A percentile compares a stretch with the other conserved stretches of the same genome.
These are phyloP conservation scores for Helicolenus hilgendorfi DNA, from an alignment of 2,797 vertebrate genomes.

Conservation along the genomic window DNA sequence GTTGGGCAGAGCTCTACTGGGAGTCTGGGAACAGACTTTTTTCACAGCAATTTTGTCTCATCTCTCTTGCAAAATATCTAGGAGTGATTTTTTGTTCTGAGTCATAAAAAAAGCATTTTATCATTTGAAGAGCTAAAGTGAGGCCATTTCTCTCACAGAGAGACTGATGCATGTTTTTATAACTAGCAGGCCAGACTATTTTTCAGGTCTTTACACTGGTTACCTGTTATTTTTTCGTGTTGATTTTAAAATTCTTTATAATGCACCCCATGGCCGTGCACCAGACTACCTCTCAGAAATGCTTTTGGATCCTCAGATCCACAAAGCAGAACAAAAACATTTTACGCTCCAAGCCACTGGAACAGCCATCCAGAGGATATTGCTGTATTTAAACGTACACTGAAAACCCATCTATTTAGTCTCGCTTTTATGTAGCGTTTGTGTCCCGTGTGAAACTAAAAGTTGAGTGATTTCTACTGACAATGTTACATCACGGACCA, in stretches of 20 bases:
- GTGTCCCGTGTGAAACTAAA: no score
- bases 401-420: neutral
- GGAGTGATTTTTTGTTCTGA: neutral
- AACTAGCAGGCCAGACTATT: no score
- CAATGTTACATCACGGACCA: no score
- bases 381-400: fast-evolving
- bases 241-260: neutral
- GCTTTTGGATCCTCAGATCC: no score
- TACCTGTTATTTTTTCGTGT: neutral
- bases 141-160: neutral
- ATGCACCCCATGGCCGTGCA: no score
- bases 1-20: neutral
- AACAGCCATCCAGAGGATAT: no score
- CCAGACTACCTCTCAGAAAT: no score
- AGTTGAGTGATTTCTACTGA: no score
- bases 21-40: neutral
- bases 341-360: no score
- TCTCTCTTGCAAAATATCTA: neutral
- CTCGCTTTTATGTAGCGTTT: neutral
- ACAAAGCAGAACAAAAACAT: no score
- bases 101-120: neutral
- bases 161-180: neutral
- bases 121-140: neutral
- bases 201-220: neutral
- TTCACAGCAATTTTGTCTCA: neutral